Conservation (phyloP, 2,888 invertebrate species). For the Anticlea derivata region DNA sequence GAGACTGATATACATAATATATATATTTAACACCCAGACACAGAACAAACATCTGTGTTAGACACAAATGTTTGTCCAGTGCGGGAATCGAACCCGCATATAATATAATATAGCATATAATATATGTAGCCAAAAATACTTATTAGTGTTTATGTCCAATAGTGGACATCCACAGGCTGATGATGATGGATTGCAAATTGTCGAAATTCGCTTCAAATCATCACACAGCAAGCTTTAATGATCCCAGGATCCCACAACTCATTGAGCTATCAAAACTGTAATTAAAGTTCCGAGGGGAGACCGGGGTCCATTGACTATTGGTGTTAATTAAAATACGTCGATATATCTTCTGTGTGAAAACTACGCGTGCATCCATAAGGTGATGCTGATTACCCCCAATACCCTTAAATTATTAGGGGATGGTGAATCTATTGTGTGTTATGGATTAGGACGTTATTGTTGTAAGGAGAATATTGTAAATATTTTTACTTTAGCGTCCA, state of each 20-base stretch:
- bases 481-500: background rate
- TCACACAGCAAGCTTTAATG: slow-evolving; percentile 13
- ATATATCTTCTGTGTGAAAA: slow-evolving; percentile 78
- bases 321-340: slow-evolving; percentile 71
- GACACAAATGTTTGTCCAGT: no score
- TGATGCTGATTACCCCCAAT: slow-evolving; percentile 56
- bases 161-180: no score
- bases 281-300: slow-evolving; percentile 48
- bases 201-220: slow-evolving; percentile 10
- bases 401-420: slow-evolving; percentile 47
- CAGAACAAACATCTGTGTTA: no score
- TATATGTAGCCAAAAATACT: no score
- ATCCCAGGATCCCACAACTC: slow-evolving; percentile 24
- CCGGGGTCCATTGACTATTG: slow-evolving; percentile 54
- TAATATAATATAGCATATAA: no score
- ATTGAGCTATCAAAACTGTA: slow-evolving; percentile 55
- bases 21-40: no score
- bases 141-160: no score
- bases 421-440: slow-evolving; percentile 37
- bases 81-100: no score
- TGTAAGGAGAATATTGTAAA: slow-evolving; percentile 10
- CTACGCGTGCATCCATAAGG: slow-evolving; percentile 55
- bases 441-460: slow-evolving; percentile 37
- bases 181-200: background rate
- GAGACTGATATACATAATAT: no score